A percentile compares a stretch with the other conserved stretches of the same genome.
phyloP scores from a whole-genome alignment of 1,140 invertebrate species.

The Drosophila virilis region DNA sequence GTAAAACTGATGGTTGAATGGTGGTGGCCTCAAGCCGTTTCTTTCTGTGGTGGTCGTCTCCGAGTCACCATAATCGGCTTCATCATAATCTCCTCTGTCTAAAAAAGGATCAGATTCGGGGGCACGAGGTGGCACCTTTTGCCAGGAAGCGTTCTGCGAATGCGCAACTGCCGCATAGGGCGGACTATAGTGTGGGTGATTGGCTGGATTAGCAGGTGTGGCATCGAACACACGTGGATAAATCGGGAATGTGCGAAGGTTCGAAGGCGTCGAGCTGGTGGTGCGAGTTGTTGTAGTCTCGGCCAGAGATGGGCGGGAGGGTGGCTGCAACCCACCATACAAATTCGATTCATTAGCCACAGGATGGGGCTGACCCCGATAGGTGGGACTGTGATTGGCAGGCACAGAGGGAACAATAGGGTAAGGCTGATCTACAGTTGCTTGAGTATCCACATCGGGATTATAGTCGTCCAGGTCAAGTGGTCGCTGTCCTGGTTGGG shows the following conservation, averaged over 20 bases:
- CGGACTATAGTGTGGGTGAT: conserved; percentile 74
- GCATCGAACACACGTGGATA: conserved; percentile 53
- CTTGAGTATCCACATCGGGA: conserved; percentile 2
- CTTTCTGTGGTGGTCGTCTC: conserved; percentile 24
- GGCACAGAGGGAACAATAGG: not conserved
- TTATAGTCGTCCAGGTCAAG: conserved; percentile 43
- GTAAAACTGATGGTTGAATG: conserved; percentile 63
- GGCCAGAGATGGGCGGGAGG: not conserved
- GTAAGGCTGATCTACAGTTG: not conserved
- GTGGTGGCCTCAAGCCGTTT: conserved; percentile 40
- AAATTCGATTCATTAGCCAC: conserved; percentile 57
- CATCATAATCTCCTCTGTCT: conserved; percentile 28
- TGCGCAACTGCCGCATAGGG: conserved; percentile 74
- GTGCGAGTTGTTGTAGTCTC: conserved; percentile 2
- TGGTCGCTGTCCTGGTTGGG: conserved; percentile 48
- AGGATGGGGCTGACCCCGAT: not conserved
- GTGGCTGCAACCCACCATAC: conserved; percentile 54
- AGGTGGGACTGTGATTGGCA: conserved; percentile 30
- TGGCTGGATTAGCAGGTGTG: conserved; percentile 21
- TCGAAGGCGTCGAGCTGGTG: conserved; percentile 14
- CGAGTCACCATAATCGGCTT: not conserved
- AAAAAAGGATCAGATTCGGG: conserved; percentile 37
- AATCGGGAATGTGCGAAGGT: conserved; percentile 54
- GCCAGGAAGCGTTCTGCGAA: conserved; percentile 66
- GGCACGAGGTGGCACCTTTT: conserved; percentile 39